A percentile compares a stretch with the other conserved stretches of the same genome.
These are phyloP conservation scores for Alectura lathami DNA, from an alignment of 2,113 vertebrate species.

Conservation along the genomic window DNA sequence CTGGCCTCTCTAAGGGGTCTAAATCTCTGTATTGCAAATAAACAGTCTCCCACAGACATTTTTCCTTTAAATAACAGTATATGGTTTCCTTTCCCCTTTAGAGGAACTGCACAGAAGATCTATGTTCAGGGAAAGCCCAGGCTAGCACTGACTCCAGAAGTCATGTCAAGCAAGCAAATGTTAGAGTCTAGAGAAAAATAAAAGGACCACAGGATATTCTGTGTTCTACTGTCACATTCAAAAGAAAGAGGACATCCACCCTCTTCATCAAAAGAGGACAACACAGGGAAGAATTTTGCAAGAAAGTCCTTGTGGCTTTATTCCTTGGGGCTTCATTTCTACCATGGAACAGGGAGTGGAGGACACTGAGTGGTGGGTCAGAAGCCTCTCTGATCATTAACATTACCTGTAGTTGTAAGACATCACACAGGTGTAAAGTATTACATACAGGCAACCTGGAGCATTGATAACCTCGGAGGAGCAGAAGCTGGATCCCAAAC, in stretches of 20 bases:
- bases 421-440: neutral
- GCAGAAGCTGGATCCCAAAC: neutral
- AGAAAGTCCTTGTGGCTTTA: neutral
- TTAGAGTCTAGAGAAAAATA: neutral
- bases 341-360: neutral
- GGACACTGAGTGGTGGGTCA: neutral
- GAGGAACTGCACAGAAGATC: neutral
- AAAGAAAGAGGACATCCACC: neutral
- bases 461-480: neutral
- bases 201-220: neutral
- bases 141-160: neutral
- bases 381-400: neutral
- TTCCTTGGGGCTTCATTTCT: neutral
- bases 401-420: neutral
- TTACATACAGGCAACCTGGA: rapidly evolving
- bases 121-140: neutral
- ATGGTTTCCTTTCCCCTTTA: neutral
- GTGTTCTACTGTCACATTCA: neutral
- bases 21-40: neutral
- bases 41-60: neutral
- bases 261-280: neutral
- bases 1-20: neutral
- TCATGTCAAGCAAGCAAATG: neutral
- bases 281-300: neutral
- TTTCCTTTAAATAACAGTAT: neutral